Evolutionary conservation across 2,888 invertebrate species (phyloP).

Genomic region (Volucella zonaria): DNA sequence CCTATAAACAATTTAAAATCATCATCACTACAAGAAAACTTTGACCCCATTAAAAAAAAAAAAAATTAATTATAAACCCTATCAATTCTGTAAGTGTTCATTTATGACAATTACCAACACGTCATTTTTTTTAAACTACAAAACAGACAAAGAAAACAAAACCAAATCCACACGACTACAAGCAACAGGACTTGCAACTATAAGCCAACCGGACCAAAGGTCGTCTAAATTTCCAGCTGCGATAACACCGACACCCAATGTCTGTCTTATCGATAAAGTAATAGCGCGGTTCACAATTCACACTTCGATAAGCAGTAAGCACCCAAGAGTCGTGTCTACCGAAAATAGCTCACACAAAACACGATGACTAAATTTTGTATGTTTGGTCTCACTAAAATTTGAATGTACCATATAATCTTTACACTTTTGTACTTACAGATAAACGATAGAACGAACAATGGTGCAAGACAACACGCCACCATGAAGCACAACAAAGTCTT

Average conservation of each 20-base stretch:
- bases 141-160: slow-evolving; percentile 13
- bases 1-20: not conserved
- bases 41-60: not conserved
- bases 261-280: slow-evolving; percentile 20
- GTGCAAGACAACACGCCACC: slow-evolving; percentile 79
- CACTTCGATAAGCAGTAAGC: slow-evolving; percentile 13
- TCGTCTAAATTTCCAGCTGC: slow-evolving; percentile 27
- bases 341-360: not conserved
- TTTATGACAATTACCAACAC: not conserved
- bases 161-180: slow-evolving; percentile 41
- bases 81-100: not conserved
- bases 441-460: slow-evolving; percentile 79
- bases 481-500: slow-evolving; percentile 80
- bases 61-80: not conserved
- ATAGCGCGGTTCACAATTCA: slow-evolving; percentile 6
- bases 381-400: not conserved
- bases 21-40: no score
- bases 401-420: not conserved
- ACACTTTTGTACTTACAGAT: slow-evolving; percentile 79
- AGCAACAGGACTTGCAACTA: slow-evolving; percentile 43
- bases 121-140: not conserved
- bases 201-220: slow-evolving; percentile 54
- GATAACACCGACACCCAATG: slow-evolving; percentile 38
- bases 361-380: slow-evolving; percentile 37
- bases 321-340: slow-evolving; percentile 11